phyloP scores from a whole-genome alignment of 37 sponge, comb jelly and placozoan species.

The Mnemiopsis leidyi region DNA sequence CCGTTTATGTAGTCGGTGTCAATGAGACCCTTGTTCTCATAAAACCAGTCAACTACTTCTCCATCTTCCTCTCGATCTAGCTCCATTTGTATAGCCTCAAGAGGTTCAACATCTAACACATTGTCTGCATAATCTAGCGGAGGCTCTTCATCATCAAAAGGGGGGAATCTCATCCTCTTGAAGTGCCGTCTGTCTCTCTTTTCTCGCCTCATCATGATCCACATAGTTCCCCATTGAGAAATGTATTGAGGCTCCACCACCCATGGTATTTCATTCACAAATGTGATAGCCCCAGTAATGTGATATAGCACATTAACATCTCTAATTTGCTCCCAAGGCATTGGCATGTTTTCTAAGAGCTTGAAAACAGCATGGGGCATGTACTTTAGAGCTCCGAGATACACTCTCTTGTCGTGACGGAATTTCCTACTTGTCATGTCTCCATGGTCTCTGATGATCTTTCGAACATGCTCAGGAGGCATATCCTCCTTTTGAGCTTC shows the following conservation, averaged over 20 bases:
- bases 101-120: slow-evolving; percentile 96
- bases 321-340: slow-evolving; percentile 99
- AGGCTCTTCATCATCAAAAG: slow-evolving; percentile 99
- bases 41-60: slow-evolving; percentile 92
- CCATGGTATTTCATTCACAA: slow-evolving; percentile 99
- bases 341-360: slow-evolving; percentile 99
- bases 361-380: slow-evolving; percentile 99
- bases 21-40: slow-evolving; percentile 90
- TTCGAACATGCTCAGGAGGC: slow-evolving; percentile 98
- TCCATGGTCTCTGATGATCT: slow-evolving; percentile 99
- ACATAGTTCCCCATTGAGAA: slow-evolving; percentile 99
- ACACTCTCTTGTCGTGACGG: slow-evolving; percentile 98
- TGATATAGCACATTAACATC: slow-evolving; percentile 94
- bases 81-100: slow-evolving; percentile 98
- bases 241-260: slow-evolving; percentile 95
- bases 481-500: slow-evolving; percentile 99
- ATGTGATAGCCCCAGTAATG: slow-evolving; percentile 99
- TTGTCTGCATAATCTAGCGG: slow-evolving; percentile 99
- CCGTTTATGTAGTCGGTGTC: slow-evolving; percentile 92
- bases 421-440: slow-evolving; percentile 98
- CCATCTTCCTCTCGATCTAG: slow-evolving; percentile 93
- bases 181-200: slow-evolving; percentile 98
- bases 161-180: slow-evolving; percentile 99
- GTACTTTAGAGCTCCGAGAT: slow-evolving; percentile 98
- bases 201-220: slow-evolving; percentile 99